These are phyloP conservation scores for Galaxias olidus DNA, from an alignment of 2,797 vertebrate species.

Conservation along the genomic window DNA sequence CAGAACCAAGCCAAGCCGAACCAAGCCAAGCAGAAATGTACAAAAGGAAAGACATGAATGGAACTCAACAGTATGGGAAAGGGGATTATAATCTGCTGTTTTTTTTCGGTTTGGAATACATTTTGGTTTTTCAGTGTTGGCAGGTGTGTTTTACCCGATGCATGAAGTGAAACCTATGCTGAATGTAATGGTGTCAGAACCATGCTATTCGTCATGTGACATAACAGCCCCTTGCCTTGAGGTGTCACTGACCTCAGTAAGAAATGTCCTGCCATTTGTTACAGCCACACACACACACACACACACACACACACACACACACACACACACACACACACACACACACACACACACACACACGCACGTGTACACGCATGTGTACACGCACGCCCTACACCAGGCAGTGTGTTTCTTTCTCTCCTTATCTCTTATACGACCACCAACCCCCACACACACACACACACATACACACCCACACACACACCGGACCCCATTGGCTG, in stretches of 20 bases:
- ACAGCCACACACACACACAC: constrained; percentile 18
- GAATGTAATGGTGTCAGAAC: constrained; percentile 26
- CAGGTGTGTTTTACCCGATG: too few relatives aligned
- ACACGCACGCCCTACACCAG: not conserved
- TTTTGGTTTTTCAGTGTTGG: too few relatives aligned
- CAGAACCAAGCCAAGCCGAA: too few relatives aligned
- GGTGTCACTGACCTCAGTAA: constrained; percentile 54
- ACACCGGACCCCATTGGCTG: too few relatives aligned
- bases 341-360: constrained; percentile 15
- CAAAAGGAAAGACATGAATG: too few relatives aligned
- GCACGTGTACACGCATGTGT: constrained; percentile 9
- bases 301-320: constrained; percentile 5
- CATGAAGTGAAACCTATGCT: constrained; percentile 14
- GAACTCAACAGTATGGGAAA: too few relatives aligned
- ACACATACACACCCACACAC: constrained; percentile 15
- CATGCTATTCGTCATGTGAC: constrained; percentile 39
- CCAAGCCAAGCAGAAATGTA: too few relatives aligned
- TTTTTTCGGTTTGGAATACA: too few relatives aligned
- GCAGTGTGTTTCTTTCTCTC: not conserved
- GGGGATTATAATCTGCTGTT: too few relatives aligned
- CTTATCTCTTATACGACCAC: not conserved
- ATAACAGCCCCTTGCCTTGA: constrained; percentile 53
- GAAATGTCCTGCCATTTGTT: constrained; percentile 47
- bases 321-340: constrained; percentile 7
- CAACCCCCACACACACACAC: constrained; percentile 2